A percentile compares a stretch with the other conserved stretches of the same genome.
phyloP scores from a whole-genome alignment of 1,140 invertebrate genomes.

The Aricia agestis region DNA sequence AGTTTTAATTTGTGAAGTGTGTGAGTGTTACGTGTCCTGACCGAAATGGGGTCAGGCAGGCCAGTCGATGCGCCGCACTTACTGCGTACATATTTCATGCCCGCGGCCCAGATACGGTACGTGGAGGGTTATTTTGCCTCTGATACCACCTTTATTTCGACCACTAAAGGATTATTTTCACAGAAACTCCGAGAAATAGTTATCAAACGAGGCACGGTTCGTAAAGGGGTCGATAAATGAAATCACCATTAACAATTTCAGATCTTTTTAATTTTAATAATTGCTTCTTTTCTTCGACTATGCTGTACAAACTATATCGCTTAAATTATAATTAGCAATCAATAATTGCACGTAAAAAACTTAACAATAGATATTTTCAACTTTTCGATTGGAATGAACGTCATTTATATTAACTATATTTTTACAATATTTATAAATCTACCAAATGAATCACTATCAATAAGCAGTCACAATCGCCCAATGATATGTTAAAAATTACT shows the following conservation, averaged over 20 bases:
- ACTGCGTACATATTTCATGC: background rate
- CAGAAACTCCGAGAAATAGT: too few relatives aligned
- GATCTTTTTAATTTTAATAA: constrained; percentile 74
- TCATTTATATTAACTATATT: constrained; percentile 65
- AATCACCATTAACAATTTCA: constrained; percentile 59
- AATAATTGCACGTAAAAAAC: constrained; percentile 77
- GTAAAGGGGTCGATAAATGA: constrained; percentile 26
- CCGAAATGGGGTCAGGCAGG: background rate
- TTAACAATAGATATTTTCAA: constrained; percentile 74
- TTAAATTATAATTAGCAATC: constrained; percentile 76
- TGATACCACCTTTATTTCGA: background rate
- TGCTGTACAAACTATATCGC: constrained; percentile 75
- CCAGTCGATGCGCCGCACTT: background rate
- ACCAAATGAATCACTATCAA: constrained; percentile 71
- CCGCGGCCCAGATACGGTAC: background rate
- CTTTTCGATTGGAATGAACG: constrained; percentile 75
- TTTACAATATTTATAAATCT: constrained; percentile 70
- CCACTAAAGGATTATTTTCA: too few relatives aligned
- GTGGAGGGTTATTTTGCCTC: background rate
- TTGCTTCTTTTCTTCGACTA: constrained; percentile 73
- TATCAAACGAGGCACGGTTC: too few relatives aligned
- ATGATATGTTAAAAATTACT: constrained; percentile 75
- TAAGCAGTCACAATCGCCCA: constrained; percentile 77
- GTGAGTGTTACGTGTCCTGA: background rate
- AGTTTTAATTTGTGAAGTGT: constrained; percentile 20